phyloP scores from a whole-genome alignment of 2,888 invertebrate genomes.

The Rhorus exstirpatorius region DNA sequence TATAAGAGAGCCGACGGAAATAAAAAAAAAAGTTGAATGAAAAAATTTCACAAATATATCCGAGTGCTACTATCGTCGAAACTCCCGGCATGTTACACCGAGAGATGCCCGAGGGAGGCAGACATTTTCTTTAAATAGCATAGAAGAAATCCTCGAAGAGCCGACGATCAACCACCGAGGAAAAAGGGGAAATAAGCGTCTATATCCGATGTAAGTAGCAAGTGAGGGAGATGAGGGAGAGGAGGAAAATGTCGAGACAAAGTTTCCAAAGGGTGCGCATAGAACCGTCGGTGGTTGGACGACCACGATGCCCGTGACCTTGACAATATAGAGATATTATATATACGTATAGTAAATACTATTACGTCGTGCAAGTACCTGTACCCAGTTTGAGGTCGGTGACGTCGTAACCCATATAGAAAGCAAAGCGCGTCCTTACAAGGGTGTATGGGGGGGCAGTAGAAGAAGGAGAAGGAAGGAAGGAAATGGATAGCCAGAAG shows the following conservation, averaged over 20 bases:
- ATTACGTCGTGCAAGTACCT: conserved; percentile 68
- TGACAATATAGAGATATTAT: conserved; percentile 48
- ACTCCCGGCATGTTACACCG: too few species aligned
- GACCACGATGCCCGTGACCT: conserved; percentile 65
- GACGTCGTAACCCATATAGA: conserved; percentile 81
- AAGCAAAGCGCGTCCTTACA: conserved; percentile 68
- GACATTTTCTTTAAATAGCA: neutral
- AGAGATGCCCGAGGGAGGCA: neutral
- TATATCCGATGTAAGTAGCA: neutral
- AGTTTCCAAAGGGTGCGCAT: conserved; percentile 60
- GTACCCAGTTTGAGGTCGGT: conserved; percentile 72
- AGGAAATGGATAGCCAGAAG: conserved; percentile 57
- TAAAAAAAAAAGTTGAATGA: neutral
- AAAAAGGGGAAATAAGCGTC: neutral
- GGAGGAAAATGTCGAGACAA: conserved; percentile 52
- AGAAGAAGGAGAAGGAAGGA: conserved; percentile 48
- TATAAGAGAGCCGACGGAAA: too few species aligned
- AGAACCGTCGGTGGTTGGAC: conserved; percentile 43
- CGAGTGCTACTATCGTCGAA: too few species aligned
- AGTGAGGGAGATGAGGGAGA: conserved; percentile 45
- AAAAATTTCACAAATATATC: neutral
- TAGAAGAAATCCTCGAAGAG: too few species aligned
- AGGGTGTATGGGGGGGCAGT: conserved; percentile 8
- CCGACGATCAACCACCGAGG: neutral
- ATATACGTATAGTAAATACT: conserved; percentile 41